Percentiles rank a stretch among this genome's conserved stretches.
phyloP scores from a whole-genome alignment of 2,797 vertebrate genomes.

The Acanthiza pusilla region DNA sequence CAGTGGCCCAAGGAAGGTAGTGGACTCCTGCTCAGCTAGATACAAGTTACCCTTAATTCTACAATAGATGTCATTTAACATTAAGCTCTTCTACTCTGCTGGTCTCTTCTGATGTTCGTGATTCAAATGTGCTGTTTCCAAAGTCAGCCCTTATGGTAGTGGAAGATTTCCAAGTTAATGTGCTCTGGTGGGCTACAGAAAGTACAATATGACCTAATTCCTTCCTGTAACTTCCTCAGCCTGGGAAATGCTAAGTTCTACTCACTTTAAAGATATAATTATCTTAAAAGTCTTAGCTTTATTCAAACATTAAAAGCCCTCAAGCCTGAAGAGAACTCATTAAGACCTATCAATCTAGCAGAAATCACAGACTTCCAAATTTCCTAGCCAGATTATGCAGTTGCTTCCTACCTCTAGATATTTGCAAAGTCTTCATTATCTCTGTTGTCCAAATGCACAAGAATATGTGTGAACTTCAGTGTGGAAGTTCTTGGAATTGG shows the following conservation, averaged over 20 bases:
- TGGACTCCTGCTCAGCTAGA: neutral
- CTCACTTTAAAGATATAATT: constrained; percentile 21
- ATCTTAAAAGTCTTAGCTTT: constrained; percentile 12
- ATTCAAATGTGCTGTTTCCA: neutral
- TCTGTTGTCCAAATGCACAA: neutral
- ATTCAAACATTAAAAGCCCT: neutral
- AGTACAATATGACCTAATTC: constrained; percentile 59
- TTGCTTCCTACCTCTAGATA: neutral
- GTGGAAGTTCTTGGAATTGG: neutral
- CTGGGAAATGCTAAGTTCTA: neutral
- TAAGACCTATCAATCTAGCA: neutral
- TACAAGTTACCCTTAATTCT: neutral
- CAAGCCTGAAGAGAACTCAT: neutral
- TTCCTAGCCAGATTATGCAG: neutral
- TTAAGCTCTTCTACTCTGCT: neutral
- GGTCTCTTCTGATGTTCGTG: neutral
- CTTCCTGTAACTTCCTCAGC: constrained; percentile 12
- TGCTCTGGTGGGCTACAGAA: constrained; percentile 26
- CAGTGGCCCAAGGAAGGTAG: neutral
- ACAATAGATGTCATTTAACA: neutral
- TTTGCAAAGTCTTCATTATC: neutral
- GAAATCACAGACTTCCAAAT: neutral
- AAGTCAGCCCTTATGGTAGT: neutral
- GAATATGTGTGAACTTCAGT: neutral
- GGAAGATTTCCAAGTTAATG: constrained; percentile 38